These are phyloP conservation scores for Steinernema feltiae DNA, from an alignment of 1,140 invertebrate genomes.

Conservation along the genomic window DNA sequence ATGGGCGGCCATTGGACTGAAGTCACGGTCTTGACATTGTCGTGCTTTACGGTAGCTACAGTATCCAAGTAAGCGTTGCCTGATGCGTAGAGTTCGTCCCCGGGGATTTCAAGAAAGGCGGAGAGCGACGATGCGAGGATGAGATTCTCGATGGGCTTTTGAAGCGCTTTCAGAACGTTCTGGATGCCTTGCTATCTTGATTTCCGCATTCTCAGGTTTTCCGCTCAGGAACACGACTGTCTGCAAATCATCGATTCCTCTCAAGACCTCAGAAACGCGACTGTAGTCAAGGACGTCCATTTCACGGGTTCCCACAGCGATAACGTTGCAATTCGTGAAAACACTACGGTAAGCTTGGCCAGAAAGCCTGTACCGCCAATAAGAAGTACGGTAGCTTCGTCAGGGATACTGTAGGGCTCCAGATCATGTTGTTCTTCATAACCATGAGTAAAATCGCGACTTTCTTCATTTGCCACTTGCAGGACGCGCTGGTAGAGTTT, in stretches of 20 bases:
- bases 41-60: conserved; percentile 14
- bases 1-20: conserved; percentile 39
- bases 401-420: background rate
- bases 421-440: too few relatives aligned
- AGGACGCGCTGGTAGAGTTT: background rate
- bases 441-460: too few relatives aligned
- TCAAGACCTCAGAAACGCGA: background rate
- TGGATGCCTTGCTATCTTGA: conserved; percentile 23
- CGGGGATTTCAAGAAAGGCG: conserved; percentile 28
- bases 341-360: background rate
- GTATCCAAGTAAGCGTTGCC: conserved; percentile 42
- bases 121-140: conserved; percentile 42
- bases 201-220: background rate
- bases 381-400: background rate
- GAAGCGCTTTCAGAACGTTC: conserved; percentile 27
- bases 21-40: conserved; percentile 24
- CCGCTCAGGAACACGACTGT: conserved; percentile 1
- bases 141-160: conserved; percentile 26
- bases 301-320: background rate
- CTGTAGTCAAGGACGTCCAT: background rate
- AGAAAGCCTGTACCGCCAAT: background rate
- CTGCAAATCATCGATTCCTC: background rate
- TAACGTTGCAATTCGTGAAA: background rate
- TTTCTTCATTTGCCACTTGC: background rate
- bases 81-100: conserved; percentile 34